Base-by-base conservation (phyloP, 2,888 invertebrate genomes). In the Rhagonycha lutea region DNA sequence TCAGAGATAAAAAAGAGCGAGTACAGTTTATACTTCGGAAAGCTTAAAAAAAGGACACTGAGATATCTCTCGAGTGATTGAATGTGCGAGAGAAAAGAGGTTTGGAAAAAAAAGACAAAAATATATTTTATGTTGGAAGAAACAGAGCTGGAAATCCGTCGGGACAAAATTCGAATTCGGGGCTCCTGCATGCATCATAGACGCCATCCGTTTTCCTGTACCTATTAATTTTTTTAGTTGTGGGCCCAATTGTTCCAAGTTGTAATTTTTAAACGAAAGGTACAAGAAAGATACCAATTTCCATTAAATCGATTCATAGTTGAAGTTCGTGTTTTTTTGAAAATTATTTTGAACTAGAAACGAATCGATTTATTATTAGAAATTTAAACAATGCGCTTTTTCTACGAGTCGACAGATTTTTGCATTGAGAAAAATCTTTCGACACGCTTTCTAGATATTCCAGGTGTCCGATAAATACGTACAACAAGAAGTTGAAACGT, bases 101-200 rank as follows among this genome's bases (percentile, higher is more conserved):
- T 69, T 72, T 24, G 67, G 74, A 73, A 70, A 75, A 73, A 78
- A 80, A 63, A 74, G 74, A 69, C 70, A 73, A 70, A 72, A 73
- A 71, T 76, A 76, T 79, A 80, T 82, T 82, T 82, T 82, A 82
- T 80, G 18, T 18, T 18, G 80, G 80, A 78, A 80, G 82, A 80
- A 81, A 81, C 82, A 80, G 80, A 81, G 81, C 79, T 79, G 79
- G 79, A 81, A 82, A 82, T 82, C 82, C 82, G 79, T 76, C 79
- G 81, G 82, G 82, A 81, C 78, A 73, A 78, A 78, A 80, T 79
- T 80, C 80, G 75, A 80, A 79, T 79, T 79, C 78, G 75, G 79
- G 75, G 78, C 79, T 77, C 73, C 73, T 76, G 77, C 76, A 69
- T 74, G 76, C 69, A 72, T 79, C 24, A 24, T 24, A 74, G 80